Base-by-base conservation (phyloP, 1,140 invertebrate genomes). In the Mylabris phalerata region DNA sequence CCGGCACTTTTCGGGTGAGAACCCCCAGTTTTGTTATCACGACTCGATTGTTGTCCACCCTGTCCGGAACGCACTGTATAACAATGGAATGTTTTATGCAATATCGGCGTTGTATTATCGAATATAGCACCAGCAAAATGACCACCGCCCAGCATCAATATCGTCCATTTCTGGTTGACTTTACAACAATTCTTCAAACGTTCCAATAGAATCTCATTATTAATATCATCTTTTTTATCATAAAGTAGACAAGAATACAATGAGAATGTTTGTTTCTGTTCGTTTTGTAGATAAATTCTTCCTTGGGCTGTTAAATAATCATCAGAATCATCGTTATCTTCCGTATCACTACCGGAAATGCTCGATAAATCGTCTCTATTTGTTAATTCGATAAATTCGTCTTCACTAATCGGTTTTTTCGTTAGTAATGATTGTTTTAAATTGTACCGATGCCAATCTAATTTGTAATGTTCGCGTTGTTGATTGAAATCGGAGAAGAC, bases 61-160 rank as follows among this genome's bases (percentile, higher is more conserved):
- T 93, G 88, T 45, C 91, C 90, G 0, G 89, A 83, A 48, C 91
- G 72, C 1, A 92, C 88, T 4, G 90, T 90, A 70, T 95, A 95
- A 45, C 85, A 86, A 74, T 94, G 92, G 67, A 91, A 87, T 1
- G 92, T 93, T 75, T 94, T 94, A 70, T 94, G 92, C 2, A 80
- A 71, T n/a, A 88, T 65, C 2, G 81, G 72, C 61, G 82, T 74
- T 4, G 73, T 73, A 77, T 86, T 82, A 68, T 86, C 77, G 76
- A 92, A 93, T 39, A 94, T 77, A 38, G 85, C 89, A 7, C 85
- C 90, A 48, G 90, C 90, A 80, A 93, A 93, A 73, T 92, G 90
- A 2, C 92, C 91, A 38, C 90, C 90, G 4, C 88, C 88, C 9
- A 91, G 74, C 87, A 93, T 89, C 48, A 93, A 75, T 0, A 93